These are phyloP conservation scores for Augochlorella aurata DNA, from an alignment of 2,888 invertebrate genomes.

Conservation along the genomic window DNA sequence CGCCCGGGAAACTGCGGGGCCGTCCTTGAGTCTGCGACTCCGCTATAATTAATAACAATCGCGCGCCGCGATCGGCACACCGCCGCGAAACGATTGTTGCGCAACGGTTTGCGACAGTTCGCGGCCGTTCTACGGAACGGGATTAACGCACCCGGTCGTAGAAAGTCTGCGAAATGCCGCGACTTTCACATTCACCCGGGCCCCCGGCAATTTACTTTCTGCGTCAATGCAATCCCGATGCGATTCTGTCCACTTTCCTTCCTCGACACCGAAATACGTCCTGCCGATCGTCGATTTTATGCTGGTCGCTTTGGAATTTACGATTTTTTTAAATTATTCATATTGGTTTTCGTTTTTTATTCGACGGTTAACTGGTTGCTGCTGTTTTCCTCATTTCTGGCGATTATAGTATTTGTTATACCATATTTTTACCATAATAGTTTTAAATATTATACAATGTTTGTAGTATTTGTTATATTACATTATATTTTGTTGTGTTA, in stretches of 20 bases:
- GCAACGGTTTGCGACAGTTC: slow-evolving; percentile 44
- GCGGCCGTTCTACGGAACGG: slow-evolving; percentile 27
- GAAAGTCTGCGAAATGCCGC: slow-evolving; percentile 67
- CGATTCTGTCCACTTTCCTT: background rate
- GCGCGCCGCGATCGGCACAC: slow-evolving; percentile 35
- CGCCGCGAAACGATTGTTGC: slow-evolving; percentile 35
- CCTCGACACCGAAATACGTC: background rate
- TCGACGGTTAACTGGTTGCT: too few species aligned
- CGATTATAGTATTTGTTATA: too few species aligned
- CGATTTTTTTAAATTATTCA: too few species aligned
- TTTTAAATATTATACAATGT: too few species aligned
- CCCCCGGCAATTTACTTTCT: slow-evolving; percentile 72
- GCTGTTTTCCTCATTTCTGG: too few species aligned
- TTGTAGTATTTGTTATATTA: too few species aligned
- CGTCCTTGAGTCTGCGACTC: slow-evolving; percentile 50
- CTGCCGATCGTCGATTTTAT: too few species aligned
- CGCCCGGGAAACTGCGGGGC: slow-evolving; percentile 17
- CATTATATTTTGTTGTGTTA: too few species aligned
- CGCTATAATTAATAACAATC: slow-evolving; percentile 47
- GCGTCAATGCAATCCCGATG: slow-evolving; percentile 45
- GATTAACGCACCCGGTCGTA: slow-evolving; percentile 46
- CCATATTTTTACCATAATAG: too few species aligned
- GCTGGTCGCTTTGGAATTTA: too few species aligned
- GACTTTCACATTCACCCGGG: slow-evolving; percentile 69
- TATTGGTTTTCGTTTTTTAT: too few species aligned